These are phyloP conservation scores for Bradypus variegatus DNA, from an alignment of 2,797 vertebrate species.

Conservation along the genomic window DNA sequence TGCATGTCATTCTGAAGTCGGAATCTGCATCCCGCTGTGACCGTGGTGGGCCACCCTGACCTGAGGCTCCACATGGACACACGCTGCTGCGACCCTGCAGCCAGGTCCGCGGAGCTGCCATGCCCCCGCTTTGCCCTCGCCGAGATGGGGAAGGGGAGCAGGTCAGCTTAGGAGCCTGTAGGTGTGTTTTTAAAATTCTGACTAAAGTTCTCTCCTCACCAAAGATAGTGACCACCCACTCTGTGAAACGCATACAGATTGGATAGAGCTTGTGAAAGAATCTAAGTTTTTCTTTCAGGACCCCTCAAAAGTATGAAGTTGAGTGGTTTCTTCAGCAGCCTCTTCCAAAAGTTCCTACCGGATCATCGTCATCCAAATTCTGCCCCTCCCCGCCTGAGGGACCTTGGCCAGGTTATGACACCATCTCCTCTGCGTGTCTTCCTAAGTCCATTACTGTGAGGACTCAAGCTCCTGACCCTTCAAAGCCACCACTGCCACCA, in stretches of 20 bases:
- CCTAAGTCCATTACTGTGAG: neutral
- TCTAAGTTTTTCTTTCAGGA: neutral
- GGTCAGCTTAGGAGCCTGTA: neutral
- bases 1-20: neutral
- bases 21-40: neutral
- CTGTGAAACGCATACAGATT: neutral
- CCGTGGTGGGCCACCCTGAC: neutral
- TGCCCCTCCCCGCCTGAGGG: neutral
- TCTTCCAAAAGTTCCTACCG: neutral
- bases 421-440: neutral
- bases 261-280: neutral
- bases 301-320: neutral
- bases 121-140: rapidly evolving
- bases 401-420: neutral
- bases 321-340: neutral
- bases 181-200: neutral
- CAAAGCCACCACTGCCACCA: neutral
- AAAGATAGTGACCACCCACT: neutral
- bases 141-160: no score
- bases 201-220: neutral
- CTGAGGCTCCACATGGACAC: neutral
- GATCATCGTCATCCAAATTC: neutral
- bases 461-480: neutral
- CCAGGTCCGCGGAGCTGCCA: neutral
- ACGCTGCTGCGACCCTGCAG: neutral